A percentile compares a stretch with the other conserved stretches of the same genome.
Conservation (phyloP, 2,113 vertebrate genomes). For the Sisor rabdophorus region DNA sequence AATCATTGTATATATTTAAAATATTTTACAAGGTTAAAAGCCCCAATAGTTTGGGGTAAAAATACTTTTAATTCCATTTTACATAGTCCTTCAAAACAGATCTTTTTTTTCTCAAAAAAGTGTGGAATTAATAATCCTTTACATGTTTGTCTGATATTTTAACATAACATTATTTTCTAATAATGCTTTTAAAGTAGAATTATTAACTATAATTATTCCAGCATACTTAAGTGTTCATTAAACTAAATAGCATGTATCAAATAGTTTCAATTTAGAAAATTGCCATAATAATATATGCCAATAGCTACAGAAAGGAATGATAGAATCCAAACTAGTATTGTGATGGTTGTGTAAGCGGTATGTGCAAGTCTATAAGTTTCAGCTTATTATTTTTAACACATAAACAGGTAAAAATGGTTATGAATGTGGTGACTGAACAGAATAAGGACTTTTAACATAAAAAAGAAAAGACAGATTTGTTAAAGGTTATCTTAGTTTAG, state of each 20-base stretch:
- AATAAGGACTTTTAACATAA: conserved; percentile 32
- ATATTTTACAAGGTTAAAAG: conserved; percentile 8
- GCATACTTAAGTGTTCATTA: neutral
- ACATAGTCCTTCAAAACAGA: neutral
- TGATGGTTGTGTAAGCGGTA: conserved; percentile 38
- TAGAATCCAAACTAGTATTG: conserved; percentile 34
- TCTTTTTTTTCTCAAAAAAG: neutral
- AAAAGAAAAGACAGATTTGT: conserved; percentile 14
- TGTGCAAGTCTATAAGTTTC: conserved; percentile 5
- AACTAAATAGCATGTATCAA: neutral
- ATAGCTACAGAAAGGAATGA: conserved; percentile 28
- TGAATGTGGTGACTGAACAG: conserved; percentile 33
- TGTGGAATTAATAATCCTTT: neutral
- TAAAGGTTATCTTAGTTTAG: neutral
- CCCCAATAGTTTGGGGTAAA: neutral
- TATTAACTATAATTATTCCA: neutral
- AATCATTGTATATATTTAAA: neutral
- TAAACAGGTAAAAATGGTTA: conserved; percentile 38
- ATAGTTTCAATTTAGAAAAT: neutral
- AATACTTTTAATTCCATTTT: neutral
- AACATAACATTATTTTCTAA: neutral
- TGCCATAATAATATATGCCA: neutral
- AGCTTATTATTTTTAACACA: conserved; percentile 23
- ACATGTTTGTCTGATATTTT: neutral
- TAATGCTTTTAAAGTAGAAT: neutral